Percentiles rank a stretch among this genome's conserved stretches.
phyloP scores from a whole-genome alignment of 2,113 vertebrate genomes.

The Microtus ochrogaster region DNA sequence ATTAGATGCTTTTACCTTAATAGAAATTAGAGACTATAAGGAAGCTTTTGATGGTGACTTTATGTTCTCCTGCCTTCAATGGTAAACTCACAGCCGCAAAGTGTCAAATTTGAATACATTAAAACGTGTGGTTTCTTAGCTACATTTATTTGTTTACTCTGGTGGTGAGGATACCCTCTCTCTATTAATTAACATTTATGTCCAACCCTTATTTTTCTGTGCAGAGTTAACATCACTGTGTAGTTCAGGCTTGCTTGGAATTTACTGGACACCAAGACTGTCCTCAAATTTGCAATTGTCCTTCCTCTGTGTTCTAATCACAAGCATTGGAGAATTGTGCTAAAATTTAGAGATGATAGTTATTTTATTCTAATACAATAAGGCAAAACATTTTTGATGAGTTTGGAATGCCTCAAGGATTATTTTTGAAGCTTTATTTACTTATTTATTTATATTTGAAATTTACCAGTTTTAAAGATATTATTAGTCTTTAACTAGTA shows the following conservation, averaged over 20 bases:
- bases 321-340: background rate
- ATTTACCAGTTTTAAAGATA: background rate
- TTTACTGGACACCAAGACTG: background rate
- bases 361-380: background rate
- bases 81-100: background rate
- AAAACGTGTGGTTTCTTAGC: background rate
- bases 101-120: background rate
- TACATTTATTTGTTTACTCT: background rate
- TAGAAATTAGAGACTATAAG: background rate
- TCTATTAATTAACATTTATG: background rate
- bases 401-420: background rate
- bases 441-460: background rate
- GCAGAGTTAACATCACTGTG: background rate
- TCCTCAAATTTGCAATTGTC: background rate
- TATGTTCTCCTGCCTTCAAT: background rate
- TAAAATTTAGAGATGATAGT: background rate
- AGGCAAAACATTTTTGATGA: background rate
- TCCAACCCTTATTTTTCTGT: background rate
- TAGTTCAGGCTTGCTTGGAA: rapidly evolving
- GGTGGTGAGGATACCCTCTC: rapidly evolving
- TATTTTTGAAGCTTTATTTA: background rate
- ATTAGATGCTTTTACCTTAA: background rate
- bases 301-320: background rate
- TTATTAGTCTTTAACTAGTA: background rate
- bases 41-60: background rate